Percentiles rank a stretch among this genome's conserved stretches.
phyloP scores from a whole-genome alignment of 2,797 vertebrate species.

The Karalla daura region DNA sequence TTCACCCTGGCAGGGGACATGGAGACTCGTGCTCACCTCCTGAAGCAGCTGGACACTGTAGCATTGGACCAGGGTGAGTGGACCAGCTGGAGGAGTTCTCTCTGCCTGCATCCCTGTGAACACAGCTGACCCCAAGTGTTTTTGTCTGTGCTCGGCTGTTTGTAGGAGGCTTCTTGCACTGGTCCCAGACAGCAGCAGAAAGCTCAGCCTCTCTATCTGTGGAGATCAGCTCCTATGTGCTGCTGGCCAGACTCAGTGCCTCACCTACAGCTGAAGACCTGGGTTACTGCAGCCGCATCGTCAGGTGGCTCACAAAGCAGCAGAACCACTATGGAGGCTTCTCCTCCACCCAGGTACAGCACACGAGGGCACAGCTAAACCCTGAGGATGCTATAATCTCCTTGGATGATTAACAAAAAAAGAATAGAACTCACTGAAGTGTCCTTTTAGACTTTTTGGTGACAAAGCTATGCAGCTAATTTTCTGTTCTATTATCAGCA shows the following conservation, averaged over 20 bases:
- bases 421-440: too few relatives aligned
- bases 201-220: slow-evolving; percentile 80
- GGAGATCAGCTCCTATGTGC: slow-evolving; percentile 86
- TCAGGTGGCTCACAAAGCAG: slow-evolving; percentile 84
- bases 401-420: too few relatives aligned
- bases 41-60: slow-evolving; percentile 64
- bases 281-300: slow-evolving; percentile 72
- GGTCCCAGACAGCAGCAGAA: slow-evolving; percentile 62
- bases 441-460: too few relatives aligned
- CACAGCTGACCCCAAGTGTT: neutral
- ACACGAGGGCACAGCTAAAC: neutral
- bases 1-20: slow-evolving; percentile 85
- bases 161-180: slow-evolving; percentile 72
- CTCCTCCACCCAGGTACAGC: slow-evolving; percentile 89
- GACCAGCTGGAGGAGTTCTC: neutral
- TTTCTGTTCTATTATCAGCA: too few relatives aligned
- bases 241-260: slow-evolving; percentile 81
- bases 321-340: slow-evolving; percentile 88
- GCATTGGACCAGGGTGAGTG: slow-evolving; percentile 71
- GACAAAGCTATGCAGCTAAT: too few relatives aligned
- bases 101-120: neutral
- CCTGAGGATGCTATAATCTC: too few relatives aligned
- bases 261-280: slow-evolving; percentile 75
- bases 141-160: slow-evolving; percentile 4
- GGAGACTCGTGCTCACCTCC: slow-evolving; percentile 61